phyloP scores from a whole-genome alignment of 2,888 invertebrate species.

The Lasioglossum malachurum region DNA sequence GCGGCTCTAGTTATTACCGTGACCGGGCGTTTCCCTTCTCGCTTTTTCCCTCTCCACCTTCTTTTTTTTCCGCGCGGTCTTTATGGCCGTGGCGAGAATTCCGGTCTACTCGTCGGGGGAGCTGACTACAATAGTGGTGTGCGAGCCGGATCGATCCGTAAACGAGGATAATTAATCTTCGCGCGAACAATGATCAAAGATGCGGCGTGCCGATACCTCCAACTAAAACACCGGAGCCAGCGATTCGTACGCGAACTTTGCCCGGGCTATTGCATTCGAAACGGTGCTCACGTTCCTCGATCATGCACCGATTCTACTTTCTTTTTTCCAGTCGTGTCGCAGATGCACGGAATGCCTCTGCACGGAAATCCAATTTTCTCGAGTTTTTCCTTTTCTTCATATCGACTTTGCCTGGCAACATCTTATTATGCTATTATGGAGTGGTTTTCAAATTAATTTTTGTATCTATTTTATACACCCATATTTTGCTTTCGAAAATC shows the following conservation, averaged over 20 bases:
- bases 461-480: too few species aligned
- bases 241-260: constrained; percentile 21
- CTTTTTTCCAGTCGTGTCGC: neutral
- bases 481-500: too few species aligned
- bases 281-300: neutral
- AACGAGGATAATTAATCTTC: constrained; percentile 44
- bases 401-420: neutral
- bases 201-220: neutral
- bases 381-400: neutral
- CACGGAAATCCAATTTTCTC: neutral
- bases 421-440: too few species aligned
- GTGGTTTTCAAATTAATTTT: too few species aligned
- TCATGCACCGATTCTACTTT: neutral
- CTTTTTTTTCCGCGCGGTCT: neutral
- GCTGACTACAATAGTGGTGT: neutral
- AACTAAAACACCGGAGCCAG: neutral
- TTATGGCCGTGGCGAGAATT: neutral
- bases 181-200: constrained; percentile 18
- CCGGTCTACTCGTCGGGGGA: neutral
- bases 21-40: neutral
- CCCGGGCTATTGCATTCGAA: neutral
- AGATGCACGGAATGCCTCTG: neutral
- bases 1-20: constrained; percentile 5
- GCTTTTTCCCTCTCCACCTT: neutral
- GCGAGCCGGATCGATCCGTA: constrained; percentile 10